Evolutionary conservation across 1,140 invertebrate genomes (phyloP), one percentile per base, ranked within the genome.

Genomic region (Solenopsis fugax): DNA sequence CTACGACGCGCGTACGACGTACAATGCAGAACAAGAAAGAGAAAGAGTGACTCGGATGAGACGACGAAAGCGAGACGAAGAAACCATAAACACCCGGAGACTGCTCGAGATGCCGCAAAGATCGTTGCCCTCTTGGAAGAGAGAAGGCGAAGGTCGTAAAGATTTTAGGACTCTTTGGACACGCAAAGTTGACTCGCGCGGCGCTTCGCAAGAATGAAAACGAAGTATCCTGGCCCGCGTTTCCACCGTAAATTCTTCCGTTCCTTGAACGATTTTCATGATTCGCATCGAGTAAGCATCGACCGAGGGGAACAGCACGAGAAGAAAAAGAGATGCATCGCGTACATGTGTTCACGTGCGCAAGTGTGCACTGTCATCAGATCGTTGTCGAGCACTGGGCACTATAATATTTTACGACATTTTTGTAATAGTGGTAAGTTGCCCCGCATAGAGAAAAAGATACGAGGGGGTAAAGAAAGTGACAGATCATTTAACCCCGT

Each of bases 401-500:
- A 80, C 29, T 67, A 80, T 88, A 84, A 91, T 87, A 80, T 89
- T 92, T 92, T 92, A 92, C 77, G 85, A 78, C 69, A 91, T 91
- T 89, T 84, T 92, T 87, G 75, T 75, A 87, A 90, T 85, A 72
- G 67, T 67, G 41, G 75, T 85, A 88, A 52, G 58, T 58, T 60
- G 12, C 50, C 21, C 34, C 58, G 65, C 80, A 77, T 48, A 84
- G 62, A 88, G 60, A 64, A 62, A 78, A 58, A 85, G 71, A 89
- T 89, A 89, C 77, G 88, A 85, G 13, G 21, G 37, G 54, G 56
- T 67, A 82, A 78, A 88, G 88, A 93, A 93, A 93, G 91, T 94
- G 92, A 93, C 93, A 93, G 93, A 93, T 93, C 93, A 92, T 93
- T 93, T 91, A 92, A 91, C 91, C 91, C 89, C 58, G 82, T 88